phyloP scores from a whole-genome alignment of 1,140 invertebrate species.

The Octopus bimaculoides region DNA sequence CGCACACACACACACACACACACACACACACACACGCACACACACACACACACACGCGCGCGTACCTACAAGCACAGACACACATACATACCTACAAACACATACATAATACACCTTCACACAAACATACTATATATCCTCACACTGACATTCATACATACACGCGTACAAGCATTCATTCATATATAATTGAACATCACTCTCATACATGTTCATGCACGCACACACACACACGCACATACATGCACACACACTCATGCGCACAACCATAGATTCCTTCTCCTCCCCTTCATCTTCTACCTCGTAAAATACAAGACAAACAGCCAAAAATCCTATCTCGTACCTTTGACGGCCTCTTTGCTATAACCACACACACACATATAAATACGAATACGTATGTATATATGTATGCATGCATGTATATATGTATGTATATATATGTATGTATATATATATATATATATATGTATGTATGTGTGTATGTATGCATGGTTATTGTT shows the following conservation, averaged over 20 bases:
- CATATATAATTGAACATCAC: not conserved
- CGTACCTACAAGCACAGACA: not conserved
- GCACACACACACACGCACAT: not conserved
- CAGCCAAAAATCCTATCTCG: no score
- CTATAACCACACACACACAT: not conserved
- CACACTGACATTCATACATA: not conserved
- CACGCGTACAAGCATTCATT: not conserved
- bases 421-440: no score
- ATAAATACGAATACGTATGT: not conserved
- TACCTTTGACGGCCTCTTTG: no score
- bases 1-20: not conserved
- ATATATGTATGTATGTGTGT: no score
- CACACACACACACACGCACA: not conserved
- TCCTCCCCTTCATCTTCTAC: no score
- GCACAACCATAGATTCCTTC: not conserved
- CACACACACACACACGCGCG: not conserved
- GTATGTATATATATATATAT: no score
- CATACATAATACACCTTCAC: not conserved
- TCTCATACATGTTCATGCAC: not conserved
- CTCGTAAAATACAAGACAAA: no score
- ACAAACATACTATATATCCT: not conserved
- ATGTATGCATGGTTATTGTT: no score
- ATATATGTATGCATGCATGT: not conserved
- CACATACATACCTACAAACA: not conserved
- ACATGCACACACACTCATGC: not conserved